Evolutionary conservation across 2,888 invertebrate species (phyloP).

Genomic region (Asteroscopus sphinx): DNA sequence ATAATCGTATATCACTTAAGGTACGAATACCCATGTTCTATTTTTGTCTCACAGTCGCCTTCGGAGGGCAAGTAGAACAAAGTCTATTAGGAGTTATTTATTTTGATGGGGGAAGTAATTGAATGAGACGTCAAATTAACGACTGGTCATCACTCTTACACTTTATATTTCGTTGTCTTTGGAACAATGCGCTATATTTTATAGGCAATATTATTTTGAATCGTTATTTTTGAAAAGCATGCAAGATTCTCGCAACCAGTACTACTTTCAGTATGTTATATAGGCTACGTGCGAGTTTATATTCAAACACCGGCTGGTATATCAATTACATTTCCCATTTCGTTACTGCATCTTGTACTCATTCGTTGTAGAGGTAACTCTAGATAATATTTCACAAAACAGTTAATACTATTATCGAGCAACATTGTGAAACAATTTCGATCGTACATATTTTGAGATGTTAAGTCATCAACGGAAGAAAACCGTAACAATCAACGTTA

Average conservation of each 20-base stretch:
- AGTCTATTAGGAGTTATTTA: slow-evolving; percentile 42
- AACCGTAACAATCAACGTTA: too few species aligned
- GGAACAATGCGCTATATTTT: slow-evolving; percentile 29
- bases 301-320: not conserved
- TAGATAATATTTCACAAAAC: slow-evolving; percentile 22
- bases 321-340: slow-evolving; percentile 1
- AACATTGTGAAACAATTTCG: slow-evolving; percentile 1
- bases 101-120: slow-evolving; percentile 51
- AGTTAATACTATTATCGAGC: slow-evolving; percentile 19
- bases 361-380: slow-evolving; percentile 9
- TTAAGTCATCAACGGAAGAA: slow-evolving; percentile 13
- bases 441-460: not conserved
- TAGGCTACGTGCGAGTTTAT: not conserved
- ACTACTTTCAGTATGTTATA: slow-evolving; percentile 8
- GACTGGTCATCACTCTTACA: slow-evolving; percentile 15
- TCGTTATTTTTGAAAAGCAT: slow-evolving; percentile 7
- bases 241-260: not conserved
- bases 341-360: slow-evolving; percentile 14
- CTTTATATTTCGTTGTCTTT: slow-evolving; percentile 17
- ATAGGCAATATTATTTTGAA: not conserved
- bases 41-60: slow-evolving; percentile 30
- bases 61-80: slow-evolving; percentile 25
- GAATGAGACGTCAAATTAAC: slow-evolving; percentile 30
- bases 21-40: slow-evolving; percentile 32
- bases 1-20: slow-evolving; percentile 28